A percentile compares a stretch with the other conserved stretches of the same genome.
phyloP scores from a whole-genome alignment of 2,797 vertebrate species.

The Phyllotis vaccarum region DNA sequence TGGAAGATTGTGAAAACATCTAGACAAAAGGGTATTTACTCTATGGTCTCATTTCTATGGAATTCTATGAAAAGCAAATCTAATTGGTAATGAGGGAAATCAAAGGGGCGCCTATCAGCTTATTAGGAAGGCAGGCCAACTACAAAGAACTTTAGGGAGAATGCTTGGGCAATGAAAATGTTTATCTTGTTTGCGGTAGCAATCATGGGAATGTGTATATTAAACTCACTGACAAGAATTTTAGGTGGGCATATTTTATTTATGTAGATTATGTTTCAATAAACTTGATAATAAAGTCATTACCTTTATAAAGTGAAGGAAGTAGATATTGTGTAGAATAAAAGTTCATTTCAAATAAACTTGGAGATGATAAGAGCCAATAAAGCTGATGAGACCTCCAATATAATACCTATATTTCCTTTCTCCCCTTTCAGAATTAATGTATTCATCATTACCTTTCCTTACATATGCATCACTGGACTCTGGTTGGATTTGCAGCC shows the following conservation, averaged over 20 bases:
- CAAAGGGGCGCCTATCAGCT: not conserved
- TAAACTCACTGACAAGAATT: slow-evolving; percentile 12
- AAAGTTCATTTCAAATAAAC: not conserved
- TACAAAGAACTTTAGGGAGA: slow-evolving; percentile 16
- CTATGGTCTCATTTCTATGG: slow-evolving; percentile 32
- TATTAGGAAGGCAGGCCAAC: not conserved
- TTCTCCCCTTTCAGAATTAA: not conserved
- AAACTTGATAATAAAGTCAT: slow-evolving; percentile 50
- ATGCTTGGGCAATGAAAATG: not conserved
- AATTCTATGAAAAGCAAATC: slow-evolving; percentile 51
- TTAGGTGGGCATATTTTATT: slow-evolving; percentile 25
- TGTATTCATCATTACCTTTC: not conserved
- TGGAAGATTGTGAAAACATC: slow-evolving; percentile 11
- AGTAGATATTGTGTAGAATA: slow-evolving; percentile 1
- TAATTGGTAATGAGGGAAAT: slow-evolving; percentile 2
- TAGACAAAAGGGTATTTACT: too few species aligned
- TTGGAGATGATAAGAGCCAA: slow-evolving; percentile 6
- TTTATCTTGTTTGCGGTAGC: slow-evolving; percentile 10
- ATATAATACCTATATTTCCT: not conserved
- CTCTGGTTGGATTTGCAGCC: not conserved
- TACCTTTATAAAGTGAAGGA: slow-evolving; percentile 15
- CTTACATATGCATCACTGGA: not conserved
- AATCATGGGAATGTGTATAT: not conserved
- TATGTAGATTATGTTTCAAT: slow-evolving; percentile 22
- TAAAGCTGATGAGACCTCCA: slow-evolving; percentile 38